Base-by-base conservation (phyloP, 1,140 invertebrate genomes). In the Nephila pilipes region DNA sequence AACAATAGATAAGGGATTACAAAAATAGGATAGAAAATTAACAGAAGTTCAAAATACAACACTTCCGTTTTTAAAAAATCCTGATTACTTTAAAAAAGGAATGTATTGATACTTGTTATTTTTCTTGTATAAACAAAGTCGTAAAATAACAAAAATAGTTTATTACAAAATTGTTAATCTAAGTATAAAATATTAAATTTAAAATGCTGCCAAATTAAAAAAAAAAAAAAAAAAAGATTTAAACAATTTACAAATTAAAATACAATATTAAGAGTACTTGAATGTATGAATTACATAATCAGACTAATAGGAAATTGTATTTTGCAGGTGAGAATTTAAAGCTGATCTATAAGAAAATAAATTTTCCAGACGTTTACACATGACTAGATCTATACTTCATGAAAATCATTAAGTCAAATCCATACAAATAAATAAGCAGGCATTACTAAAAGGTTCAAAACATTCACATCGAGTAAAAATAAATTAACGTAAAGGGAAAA, bases 371-470 rank as follows among this genome's bases (percentile, higher is more conserved):
- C n/a, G 12, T 46, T 10, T 46, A 65, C 63, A 65, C 63, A 65
- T 75, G 69, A 75, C 69, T 75, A 75, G 69, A 75, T 75, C 69
- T 75, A 75, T 32, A 75, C 29, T 75, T 32, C 58, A 60, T 60
- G 46, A 46, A 46, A 65, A 65, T 25, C 14, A 75, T 75, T 14
- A 75, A 75, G 32, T 36, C 29, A 32, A 36, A 75, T 18, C 32
- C 29, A 32, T 18, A 75, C 16, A 75, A 75, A 75, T 75, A 75
- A 75, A 75, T 65, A 65, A 25, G 63, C 22, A n/a, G 12, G 12
- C 12, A 46, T 46, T n/a, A n/a, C n/a, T 46, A 46, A 46, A 46
- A 4, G 10, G 38, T 46, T 46, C 38, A 46, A 46, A 46, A 6
- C 6, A 10, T 46, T 46, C 46, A 46, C 12, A n/a, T n/a, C n/a